phyloP scores from a whole-genome alignment of 1,140 invertebrate genomes.

The Nebria ingens region DNA sequence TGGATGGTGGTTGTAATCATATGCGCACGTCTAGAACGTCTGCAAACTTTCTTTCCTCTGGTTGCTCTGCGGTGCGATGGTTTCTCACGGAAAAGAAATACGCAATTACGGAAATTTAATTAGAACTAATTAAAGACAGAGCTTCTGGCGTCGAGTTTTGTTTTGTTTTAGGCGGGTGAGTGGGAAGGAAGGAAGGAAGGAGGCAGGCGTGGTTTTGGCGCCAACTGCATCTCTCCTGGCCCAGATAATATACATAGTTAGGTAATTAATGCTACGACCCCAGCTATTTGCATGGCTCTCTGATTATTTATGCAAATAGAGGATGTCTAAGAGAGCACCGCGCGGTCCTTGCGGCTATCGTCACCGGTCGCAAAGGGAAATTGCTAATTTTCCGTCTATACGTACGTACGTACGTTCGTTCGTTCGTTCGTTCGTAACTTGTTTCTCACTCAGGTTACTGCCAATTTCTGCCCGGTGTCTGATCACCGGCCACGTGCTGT shows the following conservation, averaged over 20 bases:
- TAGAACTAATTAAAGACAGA: conserved; percentile 19
- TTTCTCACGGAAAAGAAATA: conserved; percentile 1
- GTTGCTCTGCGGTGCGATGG: not conserved
- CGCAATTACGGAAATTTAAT: conserved; percentile 20
- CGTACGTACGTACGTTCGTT: conserved; percentile 14
- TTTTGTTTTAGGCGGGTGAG: not conserved
- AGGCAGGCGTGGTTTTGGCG: conserved; percentile 15
- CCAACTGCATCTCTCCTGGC: conserved; percentile 9
- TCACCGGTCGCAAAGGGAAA: conserved; percentile 23
- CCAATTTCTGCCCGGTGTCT: conserved; percentile 12
- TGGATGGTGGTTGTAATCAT: not conserved
- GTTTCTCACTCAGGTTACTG: not conserved
- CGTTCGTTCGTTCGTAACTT: conserved; percentile 8
- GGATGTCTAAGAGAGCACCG: conserved; percentile 11
- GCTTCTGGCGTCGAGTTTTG: conserved; percentile 10
- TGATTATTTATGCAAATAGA: conserved; percentile 33
- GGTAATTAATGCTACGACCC: conserved; percentile 29
- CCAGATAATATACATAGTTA: conserved; percentile 23
- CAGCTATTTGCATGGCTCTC: conserved; percentile 27
- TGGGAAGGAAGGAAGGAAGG: not conserved
- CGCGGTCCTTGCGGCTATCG: conserved; percentile 12
- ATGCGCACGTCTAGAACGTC: not conserved
- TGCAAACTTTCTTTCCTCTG: not conserved
- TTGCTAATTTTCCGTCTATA: conserved; percentile 29
- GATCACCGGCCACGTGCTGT: conserved; percentile 9